phyloP scores from a whole-genome alignment of 2,888 invertebrate species.

The Sepiola atlantica region DNA sequence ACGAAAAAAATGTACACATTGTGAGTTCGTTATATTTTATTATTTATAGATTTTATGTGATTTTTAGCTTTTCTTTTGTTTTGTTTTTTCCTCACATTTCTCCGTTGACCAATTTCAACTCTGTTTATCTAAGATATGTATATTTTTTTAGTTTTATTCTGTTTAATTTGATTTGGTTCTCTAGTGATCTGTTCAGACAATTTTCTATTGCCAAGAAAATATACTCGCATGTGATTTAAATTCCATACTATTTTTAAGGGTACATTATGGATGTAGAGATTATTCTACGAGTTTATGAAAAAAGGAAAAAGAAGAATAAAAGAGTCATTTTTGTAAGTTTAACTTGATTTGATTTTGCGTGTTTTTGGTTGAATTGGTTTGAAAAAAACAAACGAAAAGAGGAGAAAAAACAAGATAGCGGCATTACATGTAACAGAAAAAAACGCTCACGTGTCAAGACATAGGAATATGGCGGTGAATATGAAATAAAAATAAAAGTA shows the following conservation, averaged over 20 bases:
- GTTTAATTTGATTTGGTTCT: background rate
- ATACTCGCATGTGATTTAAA: background rate
- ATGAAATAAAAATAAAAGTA: too few relatives aligned
- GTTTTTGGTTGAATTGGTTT: background rate
- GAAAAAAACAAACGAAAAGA: background rate
- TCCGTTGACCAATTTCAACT: background rate
- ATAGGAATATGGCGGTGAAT: too few relatives aligned
- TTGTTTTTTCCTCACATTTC: background rate
- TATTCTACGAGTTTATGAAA: too few relatives aligned
- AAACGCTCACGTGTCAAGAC: too few relatives aligned
- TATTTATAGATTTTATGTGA: background rate
- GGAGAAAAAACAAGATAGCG: background rate
- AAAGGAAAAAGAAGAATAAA: too few relatives aligned
- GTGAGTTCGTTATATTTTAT: background rate
- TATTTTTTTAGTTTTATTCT: background rate
- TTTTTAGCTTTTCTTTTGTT: background rate
- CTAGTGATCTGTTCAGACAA: background rate
- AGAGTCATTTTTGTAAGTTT: background rate
- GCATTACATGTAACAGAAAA: too few relatives aligned
- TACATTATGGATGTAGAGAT: background rate
- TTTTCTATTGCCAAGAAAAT: background rate
- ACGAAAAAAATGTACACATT: background rate
- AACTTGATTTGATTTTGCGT: background rate
- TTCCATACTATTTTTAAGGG: background rate
- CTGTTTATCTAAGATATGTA: background rate